phyloP scores from a whole-genome alignment of 2,797 vertebrate genomes.

The Danio jaintianensis region DNA sequence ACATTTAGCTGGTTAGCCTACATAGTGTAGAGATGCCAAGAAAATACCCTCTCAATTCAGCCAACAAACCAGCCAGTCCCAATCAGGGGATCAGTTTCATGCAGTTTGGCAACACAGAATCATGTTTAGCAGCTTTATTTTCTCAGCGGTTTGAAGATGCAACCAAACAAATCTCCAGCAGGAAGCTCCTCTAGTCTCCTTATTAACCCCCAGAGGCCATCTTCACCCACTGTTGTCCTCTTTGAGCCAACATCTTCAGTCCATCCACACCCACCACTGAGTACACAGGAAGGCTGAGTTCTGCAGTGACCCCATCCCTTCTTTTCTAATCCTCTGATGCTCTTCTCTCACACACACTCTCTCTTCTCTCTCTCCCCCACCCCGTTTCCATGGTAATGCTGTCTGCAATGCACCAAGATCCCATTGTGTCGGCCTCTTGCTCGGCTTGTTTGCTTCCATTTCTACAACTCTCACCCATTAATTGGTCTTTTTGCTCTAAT shows the following conservation, averaged over 20 bases:
- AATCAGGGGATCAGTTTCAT: neutral
- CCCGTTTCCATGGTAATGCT: constrained; percentile 88
- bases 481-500: constrained; percentile 10
- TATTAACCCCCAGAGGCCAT: constrained; percentile 2
- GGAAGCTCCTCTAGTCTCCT: constrained; percentile 25
- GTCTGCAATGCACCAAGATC: constrained; percentile 88
- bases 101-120: neutral
- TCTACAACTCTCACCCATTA: constrained; percentile 39
- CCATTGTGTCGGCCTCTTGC: constrained; percentile 65
- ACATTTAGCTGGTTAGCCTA: neutral
- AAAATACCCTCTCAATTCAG: neutral
- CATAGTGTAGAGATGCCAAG: neutral
- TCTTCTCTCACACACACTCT: constrained; percentile 74
- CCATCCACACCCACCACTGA: constrained; percentile 40
- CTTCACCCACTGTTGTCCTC: constrained; percentile 50
- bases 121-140: neutral
- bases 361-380: constrained; percentile 70
- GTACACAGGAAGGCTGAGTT: constrained; percentile 39
- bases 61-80: neutral
- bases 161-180: neutral
- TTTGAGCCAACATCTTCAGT: constrained; percentile 35
- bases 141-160: neutral
- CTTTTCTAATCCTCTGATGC: constrained; percentile 57
- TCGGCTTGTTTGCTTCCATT: constrained; percentile 67
- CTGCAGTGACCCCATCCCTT: constrained; percentile 70